Base-by-base conservation (phyloP, 2,888 invertebrate genomes). In the Mythimna impura region DNA sequence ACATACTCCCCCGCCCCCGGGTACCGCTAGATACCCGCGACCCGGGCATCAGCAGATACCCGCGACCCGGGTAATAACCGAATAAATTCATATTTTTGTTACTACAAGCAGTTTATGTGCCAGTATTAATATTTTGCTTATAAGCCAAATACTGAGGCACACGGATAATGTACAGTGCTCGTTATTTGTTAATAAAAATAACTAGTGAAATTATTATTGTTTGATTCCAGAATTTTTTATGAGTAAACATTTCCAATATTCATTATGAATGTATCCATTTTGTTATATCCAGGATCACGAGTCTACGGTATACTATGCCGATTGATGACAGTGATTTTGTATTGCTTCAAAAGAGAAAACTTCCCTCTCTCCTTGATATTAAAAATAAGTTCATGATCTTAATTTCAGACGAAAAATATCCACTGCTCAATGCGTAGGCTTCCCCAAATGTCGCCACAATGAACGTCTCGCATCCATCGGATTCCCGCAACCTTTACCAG, bases 31-130 rank as follows among this genome's bases (percentile, higher is more conserved):
- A 43, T 47, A 47, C 47, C 47, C 47, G 20, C 17, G 17, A 50
- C n/a, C 8, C 50, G 50, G 50, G n/a, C 5, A 47, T n/a, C 9
- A n/a, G n/a, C 50, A 52, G 50, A 52, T 52, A 14, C 65, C 9
- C 62, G 47, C 43, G 5, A 61, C 61, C 67, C 36, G 36, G 9
- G 52, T 40, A 52, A 70, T 57, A 62, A 61, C 40, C 14, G 54
- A 14, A 36, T 30, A 55, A 68, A 68, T 62, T 73, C 40, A 73
- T 62, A 65, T 78, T 81, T 80, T 71, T 81, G 58, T 62, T 57
- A 63, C 12, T 3, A 50, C 36, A 36, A 60, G 22, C 2, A 70
- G 70, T 72, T 54, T 36, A 43, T 69, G 20, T 30, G 55, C 22
- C 50, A 58, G 17, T 58, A 30, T 34, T 36, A 68, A 63, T 47